Evolutionary conservation across 2,888 invertebrate genomes (phyloP).

Genomic region (Drosophila peninsularis): DNA sequence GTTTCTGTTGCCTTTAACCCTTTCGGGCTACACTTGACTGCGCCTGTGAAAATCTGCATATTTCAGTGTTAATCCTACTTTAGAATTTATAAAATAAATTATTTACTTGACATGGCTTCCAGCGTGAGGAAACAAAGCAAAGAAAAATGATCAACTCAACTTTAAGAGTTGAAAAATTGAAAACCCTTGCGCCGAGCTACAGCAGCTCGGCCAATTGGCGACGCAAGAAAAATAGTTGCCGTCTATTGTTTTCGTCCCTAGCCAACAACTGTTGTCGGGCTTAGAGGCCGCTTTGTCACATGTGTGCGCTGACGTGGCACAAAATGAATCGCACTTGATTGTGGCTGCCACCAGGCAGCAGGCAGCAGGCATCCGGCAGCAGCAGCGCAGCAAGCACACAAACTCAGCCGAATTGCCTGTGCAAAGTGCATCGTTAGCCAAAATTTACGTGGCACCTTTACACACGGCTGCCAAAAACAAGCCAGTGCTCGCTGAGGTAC

Average conservation of each 20-base stretch:
- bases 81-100: constrained; percentile 79
- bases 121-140: constrained; percentile 24
- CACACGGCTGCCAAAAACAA: constrained; percentile 70
- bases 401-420: constrained; percentile 57
- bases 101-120: constrained; percentile 65
- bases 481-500: constrained; percentile 29
- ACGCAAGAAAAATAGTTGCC: constrained; percentile 50
- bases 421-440: constrained; percentile 78
- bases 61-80: constrained; percentile 79
- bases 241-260: constrained; percentile 48
- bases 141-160: constrained; percentile 56
- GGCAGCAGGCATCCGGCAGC: constrained; percentile 30
- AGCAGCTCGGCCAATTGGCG: constrained; percentile 34
- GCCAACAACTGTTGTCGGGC: constrained; percentile 23
- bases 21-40: constrained; percentile 60
- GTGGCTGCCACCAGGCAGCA: constrained; percentile 54
- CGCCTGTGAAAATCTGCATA: constrained; percentile 70
- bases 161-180: constrained; percentile 63
- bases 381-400: constrained; percentile 23
- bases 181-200: constrained; percentile 14
- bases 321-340: constrained; percentile 79
- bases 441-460: constrained; percentile 74
- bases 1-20: constrained; percentile 40
- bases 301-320: constrained; percentile 67
- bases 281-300: constrained; percentile 50